Evolutionary conservation across 2,888 invertebrate genomes (phyloP).

Genomic region (Pimpla rufipes): DNA sequence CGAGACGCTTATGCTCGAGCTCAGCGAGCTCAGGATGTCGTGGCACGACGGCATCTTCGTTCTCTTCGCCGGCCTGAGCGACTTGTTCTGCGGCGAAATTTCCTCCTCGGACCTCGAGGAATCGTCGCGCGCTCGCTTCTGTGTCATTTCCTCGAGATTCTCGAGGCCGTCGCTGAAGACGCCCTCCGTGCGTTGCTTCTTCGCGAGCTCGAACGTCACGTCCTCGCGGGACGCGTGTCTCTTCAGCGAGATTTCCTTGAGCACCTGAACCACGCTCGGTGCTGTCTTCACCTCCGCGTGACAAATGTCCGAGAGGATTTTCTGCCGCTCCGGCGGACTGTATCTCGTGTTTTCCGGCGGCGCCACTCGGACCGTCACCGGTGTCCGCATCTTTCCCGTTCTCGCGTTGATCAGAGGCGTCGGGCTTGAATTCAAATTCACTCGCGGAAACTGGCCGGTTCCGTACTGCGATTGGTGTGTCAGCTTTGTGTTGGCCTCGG

Average conservation of each 20-base stretch:
- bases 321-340: slow-evolving; percentile 76
- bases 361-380: slow-evolving; percentile 82
- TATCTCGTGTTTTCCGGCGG: slow-evolving; percentile 77
- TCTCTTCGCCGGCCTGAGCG: slow-evolving; percentile 80
- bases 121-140: slow-evolving; percentile 82
- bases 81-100: slow-evolving; percentile 76
- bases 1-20: slow-evolving; percentile 80
- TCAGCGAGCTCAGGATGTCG: slow-evolving; percentile 82
- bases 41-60: slow-evolving; percentile 83
- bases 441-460: slow-evolving; percentile 82
- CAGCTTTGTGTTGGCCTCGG: slow-evolving; percentile 80
- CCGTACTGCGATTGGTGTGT: slow-evolving; percentile 81
- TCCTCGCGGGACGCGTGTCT: slow-evolving; percentile 83
- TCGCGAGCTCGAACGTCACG: slow-evolving; percentile 77
- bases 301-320: slow-evolving; percentile 70
- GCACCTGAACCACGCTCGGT: slow-evolving; percentile 76
- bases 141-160: slow-evolving; percentile 81
- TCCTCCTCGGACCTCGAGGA: slow-evolving; percentile 81
- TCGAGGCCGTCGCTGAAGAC: slow-evolving; percentile 76
- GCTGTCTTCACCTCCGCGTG: slow-evolving; percentile 65
- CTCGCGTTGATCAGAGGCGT: slow-evolving; percentile 79
- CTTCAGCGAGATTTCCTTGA: slow-evolving; percentile 81
- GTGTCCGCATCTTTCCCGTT: slow-evolving; percentile 75
- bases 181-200: slow-evolving; percentile 82
- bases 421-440: slow-evolving; percentile 81